Evolutionary conservation across 2,113 vertebrate species (phyloP).

Genomic region (Anser cygnoides): DNA sequence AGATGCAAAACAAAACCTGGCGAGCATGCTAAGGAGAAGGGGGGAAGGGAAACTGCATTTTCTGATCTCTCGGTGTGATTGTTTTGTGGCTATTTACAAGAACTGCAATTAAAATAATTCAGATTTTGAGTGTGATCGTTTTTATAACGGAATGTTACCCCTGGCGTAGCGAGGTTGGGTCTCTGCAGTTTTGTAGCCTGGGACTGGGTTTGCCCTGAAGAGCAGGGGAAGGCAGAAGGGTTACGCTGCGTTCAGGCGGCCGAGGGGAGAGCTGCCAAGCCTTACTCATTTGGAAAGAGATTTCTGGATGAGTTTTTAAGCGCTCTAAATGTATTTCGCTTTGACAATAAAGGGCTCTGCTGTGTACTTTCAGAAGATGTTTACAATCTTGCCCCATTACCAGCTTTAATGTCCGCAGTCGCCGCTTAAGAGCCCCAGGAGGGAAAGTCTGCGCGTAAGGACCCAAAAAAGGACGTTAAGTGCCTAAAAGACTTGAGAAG

Average conservation of each 20-base stretch:
- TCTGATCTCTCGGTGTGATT: not conserved
- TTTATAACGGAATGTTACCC: not conserved
- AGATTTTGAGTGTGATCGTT: not conserved
- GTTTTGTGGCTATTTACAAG: not conserved
- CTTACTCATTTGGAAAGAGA: conserved; percentile 21
- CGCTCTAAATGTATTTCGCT: conserved; percentile 30
- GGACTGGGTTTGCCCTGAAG: not conserved
- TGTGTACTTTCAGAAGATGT: not conserved
- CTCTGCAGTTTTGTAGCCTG: not conserved
- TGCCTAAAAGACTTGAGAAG: not conserved
- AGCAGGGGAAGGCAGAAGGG: not conserved
- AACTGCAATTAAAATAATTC: conserved; percentile 24
- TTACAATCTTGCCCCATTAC: conserved; percentile 33
- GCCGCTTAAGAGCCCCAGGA: not conserved
- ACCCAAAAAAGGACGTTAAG: not conserved
- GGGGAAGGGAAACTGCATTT: not conserved
- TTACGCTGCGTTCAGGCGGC: not conserved
- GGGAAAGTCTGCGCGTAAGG: not conserved
- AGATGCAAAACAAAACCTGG: not conserved
- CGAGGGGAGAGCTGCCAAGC: conserved; percentile 8
- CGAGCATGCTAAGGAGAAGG: not conserved
- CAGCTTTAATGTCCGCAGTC: conserved; percentile 20
- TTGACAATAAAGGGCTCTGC: conserved; percentile 32
- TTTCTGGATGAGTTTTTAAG: conserved; percentile 39
- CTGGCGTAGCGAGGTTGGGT: not conserved